Evolutionary conservation across 2,888 invertebrate species (phyloP).

Genomic region (Timema cristinae): DNA sequence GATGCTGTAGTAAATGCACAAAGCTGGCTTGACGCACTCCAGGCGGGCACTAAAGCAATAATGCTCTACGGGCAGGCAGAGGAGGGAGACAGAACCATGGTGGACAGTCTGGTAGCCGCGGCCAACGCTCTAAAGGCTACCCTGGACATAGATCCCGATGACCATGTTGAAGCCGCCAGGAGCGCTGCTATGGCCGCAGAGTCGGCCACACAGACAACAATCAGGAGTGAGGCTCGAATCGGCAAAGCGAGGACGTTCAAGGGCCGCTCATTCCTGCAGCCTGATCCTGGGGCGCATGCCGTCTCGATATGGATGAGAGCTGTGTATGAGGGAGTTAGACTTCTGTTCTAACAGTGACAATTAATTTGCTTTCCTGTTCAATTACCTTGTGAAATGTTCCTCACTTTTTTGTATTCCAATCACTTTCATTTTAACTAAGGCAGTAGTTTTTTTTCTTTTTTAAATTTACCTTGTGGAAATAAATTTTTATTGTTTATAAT

Average conservation of each 20-base stretch:
- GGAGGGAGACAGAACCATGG: slow-evolving; percentile 73
- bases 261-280: slow-evolving; percentile 39
- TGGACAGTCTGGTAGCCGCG: slow-evolving; percentile 40
- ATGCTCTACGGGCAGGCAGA: slow-evolving; percentile 67
- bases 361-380: too few species aligned
- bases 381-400: too few species aligned
- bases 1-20: not conserved
- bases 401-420: too few species aligned
- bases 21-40: slow-evolving; percentile 54
- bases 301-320: slow-evolving; percentile 57
- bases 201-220: slow-evolving; percentile 38
- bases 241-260: slow-evolving; percentile 48
- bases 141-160: not conserved
- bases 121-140: slow-evolving; percentile 8
- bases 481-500: too few species aligned
- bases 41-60: slow-evolving; percentile 55
- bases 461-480: too few species aligned
- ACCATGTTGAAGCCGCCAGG: slow-evolving; percentile 5
- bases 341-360: too few species aligned
- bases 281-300: slow-evolving; percentile 58
- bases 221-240: slow-evolving; percentile 35
- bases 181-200: slow-evolving; percentile 40
- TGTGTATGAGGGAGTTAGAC: slow-evolving; percentile 46
- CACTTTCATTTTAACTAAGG: too few species aligned
- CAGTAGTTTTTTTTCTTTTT: too few species aligned